These are phyloP conservation scores for Syrmaticus mikado DNA, from an alignment of 2,113 vertebrate species.

Conservation along the genomic window DNA sequence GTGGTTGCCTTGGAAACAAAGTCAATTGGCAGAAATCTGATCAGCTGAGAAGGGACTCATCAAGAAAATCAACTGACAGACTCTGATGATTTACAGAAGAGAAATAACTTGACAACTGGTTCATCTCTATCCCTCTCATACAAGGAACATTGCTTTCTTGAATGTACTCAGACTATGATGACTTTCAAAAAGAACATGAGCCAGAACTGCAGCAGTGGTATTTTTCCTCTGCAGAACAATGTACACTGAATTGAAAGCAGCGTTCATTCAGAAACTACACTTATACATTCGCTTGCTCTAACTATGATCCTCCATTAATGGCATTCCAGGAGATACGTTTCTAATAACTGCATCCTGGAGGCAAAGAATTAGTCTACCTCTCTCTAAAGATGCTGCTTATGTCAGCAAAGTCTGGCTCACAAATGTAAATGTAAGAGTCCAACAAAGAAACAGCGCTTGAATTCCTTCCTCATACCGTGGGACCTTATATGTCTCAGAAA, in stretches of 20 bases:
- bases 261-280: neutral
- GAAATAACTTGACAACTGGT: constrained; percentile 12
- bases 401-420: neutral
- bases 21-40: constrained; percentile 60
- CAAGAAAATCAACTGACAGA: constrained; percentile 54
- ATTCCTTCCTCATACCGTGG: neutral
- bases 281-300: neutral
- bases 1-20: constrained; percentile 66
- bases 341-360: neutral
- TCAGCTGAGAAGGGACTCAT: constrained; percentile 44
- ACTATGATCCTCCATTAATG: neutral
- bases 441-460: neutral
- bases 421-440: neutral
- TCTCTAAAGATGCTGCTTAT: neutral
- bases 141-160: neutral
- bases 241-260: neutral
- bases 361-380: neutral
- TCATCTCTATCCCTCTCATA: neutral
- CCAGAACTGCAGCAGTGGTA: neutral
- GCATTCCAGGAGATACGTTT: neutral
- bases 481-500: neutral
- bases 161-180: neutral
- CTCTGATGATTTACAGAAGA: constrained; percentile 23
- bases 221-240: neutral
- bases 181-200: neutral